Conservation (phyloP, 2,888 invertebrate species). For the Idaea straminata region DNA sequence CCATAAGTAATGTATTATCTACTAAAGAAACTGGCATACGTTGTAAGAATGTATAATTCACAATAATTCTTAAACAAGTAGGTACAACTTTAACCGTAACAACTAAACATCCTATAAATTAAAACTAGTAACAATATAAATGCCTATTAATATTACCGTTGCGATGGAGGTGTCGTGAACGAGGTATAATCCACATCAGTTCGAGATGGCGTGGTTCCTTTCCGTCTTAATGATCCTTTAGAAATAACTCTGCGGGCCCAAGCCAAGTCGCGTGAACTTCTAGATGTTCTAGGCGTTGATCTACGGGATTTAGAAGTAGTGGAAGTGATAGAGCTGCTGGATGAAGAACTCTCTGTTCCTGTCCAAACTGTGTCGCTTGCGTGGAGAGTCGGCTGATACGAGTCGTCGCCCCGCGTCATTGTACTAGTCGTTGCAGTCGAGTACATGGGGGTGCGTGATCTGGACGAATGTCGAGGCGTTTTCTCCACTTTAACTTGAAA, state of each 20-base stretch:
- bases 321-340: slow-evolving; percentile 43
- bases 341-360: slow-evolving; percentile 40
- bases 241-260: slow-evolving; percentile 59
- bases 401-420: slow-evolving; percentile 40
- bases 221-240: slow-evolving; percentile 32
- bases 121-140: slow-evolving; percentile 39
- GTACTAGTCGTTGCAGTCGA: slow-evolving; percentile 54
- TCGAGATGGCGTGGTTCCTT: slow-evolving; percentile 33
- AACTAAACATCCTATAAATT: slow-evolving; percentile 50
- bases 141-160: slow-evolving; percentile 37
- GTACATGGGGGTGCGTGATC: slow-evolving; percentile 34
- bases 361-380: slow-evolving; percentile 49
- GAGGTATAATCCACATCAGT: slow-evolving; percentile 52
- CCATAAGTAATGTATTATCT: slow-evolving; percentile 7
- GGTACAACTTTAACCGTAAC: slow-evolving; percentile 50
- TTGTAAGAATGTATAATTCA: slow-evolving; percentile 2
- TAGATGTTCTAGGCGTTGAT: slow-evolving; percentile 23
- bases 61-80: slow-evolving; percentile 49
- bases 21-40: not conserved
- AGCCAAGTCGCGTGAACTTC: slow-evolving; percentile 49
- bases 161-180: slow-evolving; percentile 46
- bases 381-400: slow-evolving; percentile 36
- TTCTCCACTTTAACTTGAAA: slow-evolving; percentile 54
- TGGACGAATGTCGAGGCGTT: slow-evolving; percentile 16
- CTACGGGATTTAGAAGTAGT: slow-evolving; percentile 48